Percentiles rank a stretch among this genome's conserved stretches.
phyloP scores from a whole-genome alignment of 2,888 invertebrate species.

The Antheraea yamamai region DNA sequence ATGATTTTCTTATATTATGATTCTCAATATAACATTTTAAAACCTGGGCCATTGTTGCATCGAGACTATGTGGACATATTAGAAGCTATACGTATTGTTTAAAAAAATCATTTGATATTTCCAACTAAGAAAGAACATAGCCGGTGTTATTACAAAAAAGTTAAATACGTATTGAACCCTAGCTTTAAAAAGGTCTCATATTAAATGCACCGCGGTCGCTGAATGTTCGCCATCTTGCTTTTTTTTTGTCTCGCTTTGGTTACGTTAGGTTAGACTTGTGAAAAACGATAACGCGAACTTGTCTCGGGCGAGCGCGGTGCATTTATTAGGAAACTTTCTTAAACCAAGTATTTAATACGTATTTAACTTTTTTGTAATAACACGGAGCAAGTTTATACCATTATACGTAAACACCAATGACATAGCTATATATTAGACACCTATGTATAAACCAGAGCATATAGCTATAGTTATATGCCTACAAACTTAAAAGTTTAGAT shows the following conservation, averaged over 20 bases:
- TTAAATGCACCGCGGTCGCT: too few relatives aligned
- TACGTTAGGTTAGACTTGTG: too few relatives aligned
- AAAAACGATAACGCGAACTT: too few relatives aligned
- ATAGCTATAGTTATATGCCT: neutral
- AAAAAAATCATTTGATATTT: neutral
- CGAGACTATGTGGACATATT: neutral
- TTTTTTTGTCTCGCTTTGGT: too few relatives aligned
- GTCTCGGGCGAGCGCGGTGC: too few relatives aligned
- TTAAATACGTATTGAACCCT: too few relatives aligned
- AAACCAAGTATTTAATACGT: too few relatives aligned
- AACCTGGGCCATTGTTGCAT: neutral
- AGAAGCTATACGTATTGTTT: neutral
- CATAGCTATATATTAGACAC: neutral
- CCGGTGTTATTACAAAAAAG: too few relatives aligned
- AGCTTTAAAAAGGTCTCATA: too few relatives aligned
- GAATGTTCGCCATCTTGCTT: too few relatives aligned
- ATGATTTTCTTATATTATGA: neutral
- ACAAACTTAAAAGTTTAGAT: neutral
- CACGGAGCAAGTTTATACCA: neutral
- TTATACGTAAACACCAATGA: neutral
- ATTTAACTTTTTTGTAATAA: too few relatives aligned
- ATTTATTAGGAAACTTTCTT: too few relatives aligned
- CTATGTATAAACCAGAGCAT: neutral
- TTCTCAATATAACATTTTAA: neutral
- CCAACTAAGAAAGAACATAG: neutral